A percentile compares a stretch with the other conserved stretches of the same genome.
phyloP scores from a whole-genome alignment of 2,888 invertebrate genomes.

The Anaspis maculata region DNA sequence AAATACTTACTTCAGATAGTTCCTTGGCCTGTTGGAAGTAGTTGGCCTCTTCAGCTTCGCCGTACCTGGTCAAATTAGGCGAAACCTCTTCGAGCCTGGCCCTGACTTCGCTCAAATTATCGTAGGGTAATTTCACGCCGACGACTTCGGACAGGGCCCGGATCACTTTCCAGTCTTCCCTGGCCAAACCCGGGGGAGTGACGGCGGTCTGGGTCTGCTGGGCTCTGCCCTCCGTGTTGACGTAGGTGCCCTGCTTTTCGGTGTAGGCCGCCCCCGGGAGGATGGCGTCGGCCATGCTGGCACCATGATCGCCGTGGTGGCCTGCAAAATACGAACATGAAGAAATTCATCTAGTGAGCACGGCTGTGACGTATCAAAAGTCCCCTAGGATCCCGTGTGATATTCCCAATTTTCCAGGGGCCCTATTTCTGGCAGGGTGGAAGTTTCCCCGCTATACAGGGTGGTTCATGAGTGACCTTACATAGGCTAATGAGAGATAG shows the following conservation, averaged over 20 bases:
- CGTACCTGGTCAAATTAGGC: conserved; percentile 82
- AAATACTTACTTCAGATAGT: conserved; percentile 51
- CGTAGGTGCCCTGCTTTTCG: conserved; percentile 95
- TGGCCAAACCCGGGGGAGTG: conserved; percentile 83
- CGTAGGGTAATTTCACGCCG: conserved; percentile 64
- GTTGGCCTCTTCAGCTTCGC: conserved; percentile 74
- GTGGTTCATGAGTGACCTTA: too few relatives aligned
- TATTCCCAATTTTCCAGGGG: too few relatives aligned
- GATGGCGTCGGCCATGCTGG: conserved; percentile 84
- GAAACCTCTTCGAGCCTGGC: conserved; percentile 75
- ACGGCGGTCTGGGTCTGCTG: conserved; percentile 86
- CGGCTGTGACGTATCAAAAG: too few relatives aligned
- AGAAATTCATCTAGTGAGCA: too few relatives aligned
- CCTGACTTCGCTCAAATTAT: conserved; percentile 75
- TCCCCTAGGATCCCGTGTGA: too few relatives aligned
- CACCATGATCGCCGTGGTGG: conserved; percentile 96
- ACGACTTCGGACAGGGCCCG: conserved; percentile 90
- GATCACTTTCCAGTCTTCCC: conserved; percentile 98
- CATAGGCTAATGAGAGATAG: too few relatives aligned
- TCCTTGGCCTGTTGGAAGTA: conserved; percentile 75
- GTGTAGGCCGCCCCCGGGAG: conserved; percentile 97
- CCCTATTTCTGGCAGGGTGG: too few relatives aligned
- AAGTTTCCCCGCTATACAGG: too few relatives aligned
- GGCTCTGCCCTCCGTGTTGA: conserved; percentile 95
- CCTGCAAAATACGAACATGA: too few relatives aligned